These are phyloP conservation scores for Ptychoptera albimana DNA, from an alignment of 2,888 invertebrate species.

Conservation along the genomic window DNA sequence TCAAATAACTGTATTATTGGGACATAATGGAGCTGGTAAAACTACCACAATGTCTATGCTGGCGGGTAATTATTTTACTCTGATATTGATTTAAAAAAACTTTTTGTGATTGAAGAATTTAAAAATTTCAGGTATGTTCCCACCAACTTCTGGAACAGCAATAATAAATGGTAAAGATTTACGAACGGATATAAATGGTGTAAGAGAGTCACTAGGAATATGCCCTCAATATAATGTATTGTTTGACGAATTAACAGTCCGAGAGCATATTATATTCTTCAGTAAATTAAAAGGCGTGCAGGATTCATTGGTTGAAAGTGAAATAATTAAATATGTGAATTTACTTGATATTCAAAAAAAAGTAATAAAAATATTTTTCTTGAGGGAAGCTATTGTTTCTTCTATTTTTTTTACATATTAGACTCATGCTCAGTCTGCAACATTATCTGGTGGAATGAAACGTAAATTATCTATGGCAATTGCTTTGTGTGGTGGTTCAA, in stretches of 20 bases:
- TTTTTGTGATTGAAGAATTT: too few relatives aligned
- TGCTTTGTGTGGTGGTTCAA: slow-evolving; percentile 55
- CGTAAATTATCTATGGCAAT: slow-evolving; percentile 54
- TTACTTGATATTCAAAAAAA: slow-evolving; percentile 45
- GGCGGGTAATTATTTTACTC: slow-evolving; percentile 52
- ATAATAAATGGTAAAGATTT: slow-evolving; percentile 52
- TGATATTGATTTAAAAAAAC: too few relatives aligned
- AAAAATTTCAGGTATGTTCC: slow-evolving; percentile 45
- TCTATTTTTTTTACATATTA: neutral
- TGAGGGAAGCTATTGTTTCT: neutral
- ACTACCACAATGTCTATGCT: slow-evolving; percentile 89
- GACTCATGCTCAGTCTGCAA: slow-evolving; percentile 34
- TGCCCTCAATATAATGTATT: slow-evolving; percentile 73
- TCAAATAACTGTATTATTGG: slow-evolving; percentile 73
- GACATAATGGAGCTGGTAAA: slow-evolving; percentile 76
- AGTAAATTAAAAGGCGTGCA: slow-evolving; percentile 48
- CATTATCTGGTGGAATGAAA: slow-evolving; percentile 53
- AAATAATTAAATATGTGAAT: slow-evolving; percentile 42
- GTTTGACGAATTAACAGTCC: slow-evolving; percentile 60
- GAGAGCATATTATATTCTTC: slow-evolving; percentile 67
- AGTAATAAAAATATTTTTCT: slow-evolving; percentile 6
- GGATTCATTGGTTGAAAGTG: slow-evolving; percentile 32
- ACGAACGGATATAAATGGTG: slow-evolving; percentile 37
- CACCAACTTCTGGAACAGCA: slow-evolving; percentile 48
- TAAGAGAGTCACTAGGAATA: slow-evolving; percentile 50